phyloP scores from a whole-genome alignment of 2,797 vertebrate genomes.

The Spondyliosoma cantharus region DNA sequence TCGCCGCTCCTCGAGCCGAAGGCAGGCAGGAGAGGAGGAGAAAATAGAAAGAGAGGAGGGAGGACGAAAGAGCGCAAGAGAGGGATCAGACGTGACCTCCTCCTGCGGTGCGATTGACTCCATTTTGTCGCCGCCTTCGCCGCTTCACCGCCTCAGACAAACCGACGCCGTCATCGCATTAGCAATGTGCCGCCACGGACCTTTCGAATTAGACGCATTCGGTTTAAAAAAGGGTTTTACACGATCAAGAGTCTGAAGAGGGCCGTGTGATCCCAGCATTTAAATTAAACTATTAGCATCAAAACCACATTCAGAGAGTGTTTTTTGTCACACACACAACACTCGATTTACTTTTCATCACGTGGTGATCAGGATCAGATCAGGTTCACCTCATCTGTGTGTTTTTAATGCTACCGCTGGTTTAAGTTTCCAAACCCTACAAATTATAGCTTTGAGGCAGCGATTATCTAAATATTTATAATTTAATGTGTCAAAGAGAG shows the following conservation, averaged over 20 bases:
- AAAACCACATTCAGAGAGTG: neutral
- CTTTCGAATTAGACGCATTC: neutral
- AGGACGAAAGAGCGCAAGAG: neutral
- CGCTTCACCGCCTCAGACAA: neutral
- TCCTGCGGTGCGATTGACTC: constrained; percentile 15
- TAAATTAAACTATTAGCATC: neutral
- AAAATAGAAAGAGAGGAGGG: neutral
- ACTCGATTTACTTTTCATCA: neutral
- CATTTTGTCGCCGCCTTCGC: constrained; percentile 16
- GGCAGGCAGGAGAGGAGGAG: constrained; percentile 1
- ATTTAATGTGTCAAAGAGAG: too few species aligned
- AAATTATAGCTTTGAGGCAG: too few species aligned
- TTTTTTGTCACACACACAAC: neutral
- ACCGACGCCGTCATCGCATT: neutral
- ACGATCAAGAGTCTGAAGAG: neutral
- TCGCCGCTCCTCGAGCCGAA: constrained; percentile 11
- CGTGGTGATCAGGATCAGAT: neutral
- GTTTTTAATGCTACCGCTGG: too few species aligned
- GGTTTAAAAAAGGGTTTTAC: constrained; percentile 8
- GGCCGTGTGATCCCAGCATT: neutral
- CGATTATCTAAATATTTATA: too few species aligned
- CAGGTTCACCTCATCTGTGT: too few species aligned
- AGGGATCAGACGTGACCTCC: constrained; percentile 19
- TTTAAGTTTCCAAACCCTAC: too few species aligned
- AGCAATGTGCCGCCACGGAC: neutral